Percentiles rank a stretch among this genome's conserved stretches.
These are phyloP conservation scores for Ennomos quercinarius DNA, from an alignment of 2,888 invertebrate species.

Conservation along the genomic window DNA sequence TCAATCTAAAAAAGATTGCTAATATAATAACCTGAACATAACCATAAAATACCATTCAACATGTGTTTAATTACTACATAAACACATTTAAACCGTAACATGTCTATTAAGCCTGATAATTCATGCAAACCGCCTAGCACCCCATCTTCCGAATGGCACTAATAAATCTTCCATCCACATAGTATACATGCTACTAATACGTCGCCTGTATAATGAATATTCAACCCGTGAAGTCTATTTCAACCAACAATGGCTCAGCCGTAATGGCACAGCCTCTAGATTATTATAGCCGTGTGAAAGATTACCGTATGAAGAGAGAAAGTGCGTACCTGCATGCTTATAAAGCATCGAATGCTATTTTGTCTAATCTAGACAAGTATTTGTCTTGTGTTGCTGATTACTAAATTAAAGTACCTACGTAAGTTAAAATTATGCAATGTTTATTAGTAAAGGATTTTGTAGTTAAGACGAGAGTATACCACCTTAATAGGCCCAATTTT, in stretches of 20 bases:
- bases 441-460: too few species aligned
- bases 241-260: constrained; percentile 26
- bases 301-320: constrained; percentile 39
- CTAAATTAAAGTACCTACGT: too few species aligned
- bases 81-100: constrained; percentile 22
- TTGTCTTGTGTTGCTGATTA: too few species aligned
- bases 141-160: constrained; percentile 29
- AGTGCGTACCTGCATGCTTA: constrained; percentile 23
- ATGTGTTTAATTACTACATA: constrained; percentile 11
- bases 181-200: constrained; percentile 15
- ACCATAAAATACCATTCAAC: too few species aligned
- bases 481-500: too few species aligned
- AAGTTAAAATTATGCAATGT: too few species aligned
- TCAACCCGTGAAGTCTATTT: constrained; percentile 28
- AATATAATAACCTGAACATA: too few species aligned
- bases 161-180: constrained; percentile 30
- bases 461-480: too few species aligned
- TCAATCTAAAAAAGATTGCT: too few species aligned
- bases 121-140: constrained; percentile 37
- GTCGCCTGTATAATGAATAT: constrained; percentile 32
- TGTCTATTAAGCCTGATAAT: constrained; percentile 34
- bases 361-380: constrained; percentile 1
- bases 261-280: constrained; percentile 1
- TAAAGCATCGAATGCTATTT: constrained; percentile 15
- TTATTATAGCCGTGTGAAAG: constrained; percentile 30